These are phyloP conservation scores for Xestia ashworthii DNA, from an alignment of 2,888 invertebrate species.

Conservation along the genomic window DNA sequence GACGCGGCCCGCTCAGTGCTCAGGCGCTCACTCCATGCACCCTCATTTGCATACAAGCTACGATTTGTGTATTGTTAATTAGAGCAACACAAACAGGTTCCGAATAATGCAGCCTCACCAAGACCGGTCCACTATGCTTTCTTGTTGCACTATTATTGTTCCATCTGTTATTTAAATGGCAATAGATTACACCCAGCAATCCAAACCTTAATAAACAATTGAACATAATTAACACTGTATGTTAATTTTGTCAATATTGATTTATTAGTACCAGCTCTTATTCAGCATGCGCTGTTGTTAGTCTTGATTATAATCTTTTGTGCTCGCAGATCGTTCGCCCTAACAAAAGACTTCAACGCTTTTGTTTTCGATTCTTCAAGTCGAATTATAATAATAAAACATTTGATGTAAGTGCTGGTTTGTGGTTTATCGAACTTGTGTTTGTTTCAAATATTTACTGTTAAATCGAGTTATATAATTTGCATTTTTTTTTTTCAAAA, in stretches of 20 bases:
- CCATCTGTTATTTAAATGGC: conserved; percentile 89
- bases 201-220: conserved; percentile 83
- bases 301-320: conserved; percentile 57
- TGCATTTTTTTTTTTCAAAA: background rate
- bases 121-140: conserved; percentile 80
- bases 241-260: conserved; percentile 84
- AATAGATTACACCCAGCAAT: conserved; percentile 83
- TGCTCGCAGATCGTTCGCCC: conserved; percentile 47
- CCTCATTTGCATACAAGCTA: conserved; percentile 90
- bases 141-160: conserved; percentile 87
- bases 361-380: conserved; percentile 41
- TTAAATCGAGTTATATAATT: background rate
- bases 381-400: conserved; percentile 27
- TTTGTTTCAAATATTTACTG: background rate
- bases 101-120: conserved; percentile 78
- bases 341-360: conserved; percentile 80
- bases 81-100: conserved; percentile 89
- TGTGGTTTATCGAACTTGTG: conserved; percentile 9
- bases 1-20: conserved; percentile 55
- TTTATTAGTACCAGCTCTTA: conserved; percentile 68
- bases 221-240: conserved; percentile 87
- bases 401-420: conserved; percentile 18
- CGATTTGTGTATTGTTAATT: conserved; percentile 91
- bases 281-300: conserved; percentile 52
- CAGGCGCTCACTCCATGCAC: conserved; percentile 70